Evolutionary conservation across 1,140 invertebrate genomes (phyloP), one percentile per base, ranked within the genome.

Genomic region (Drosophila neocordata): DNA sequence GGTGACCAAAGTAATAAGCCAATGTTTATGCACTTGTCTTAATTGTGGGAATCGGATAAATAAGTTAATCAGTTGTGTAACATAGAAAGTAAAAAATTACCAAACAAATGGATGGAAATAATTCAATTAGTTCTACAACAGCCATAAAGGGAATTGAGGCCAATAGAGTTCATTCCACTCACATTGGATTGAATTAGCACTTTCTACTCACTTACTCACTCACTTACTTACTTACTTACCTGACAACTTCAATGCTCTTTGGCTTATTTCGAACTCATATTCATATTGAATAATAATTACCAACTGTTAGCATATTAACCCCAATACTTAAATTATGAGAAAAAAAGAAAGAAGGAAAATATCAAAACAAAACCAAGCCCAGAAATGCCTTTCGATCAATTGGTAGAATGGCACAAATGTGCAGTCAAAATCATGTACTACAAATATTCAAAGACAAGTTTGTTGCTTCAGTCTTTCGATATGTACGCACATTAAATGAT

Each of bases 251-350:
- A 20, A 31, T 31, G 27, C 27, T 6, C 1, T 31, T 31, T 31
- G 27, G 27, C 7, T 31, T 31, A 31, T 18, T 15, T 48, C 15
- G 41, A 48, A 48, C 18, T 48, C 41, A 48, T 48, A 48, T 18
- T 79, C 44, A 73, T 88, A 87, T 87, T 87, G 83, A 87, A 87
- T 87, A 88, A 87, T 87, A 87, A 87, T 87, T 88, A 83, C 59
- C 48, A 60, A 24, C 79, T 83, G 83, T 88, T 87, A 87, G 83
- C 83, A 79, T 79, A 73, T 69, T 70, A 76, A 88, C 83, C 83
- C 73, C 76, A 67, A 87, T 88, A 72, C 60, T 15, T 87, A 56
- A 71, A 82, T 82, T 87, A 75, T 73, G 65, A 71, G 66, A 60
- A 65, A 57, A 69, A 73, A 68, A 74, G 31, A 48, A 57, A 24